Evolutionary conservation across 2,888 invertebrate species (phyloP).

Genomic region (Trichogramma dendrolimi): DNA sequence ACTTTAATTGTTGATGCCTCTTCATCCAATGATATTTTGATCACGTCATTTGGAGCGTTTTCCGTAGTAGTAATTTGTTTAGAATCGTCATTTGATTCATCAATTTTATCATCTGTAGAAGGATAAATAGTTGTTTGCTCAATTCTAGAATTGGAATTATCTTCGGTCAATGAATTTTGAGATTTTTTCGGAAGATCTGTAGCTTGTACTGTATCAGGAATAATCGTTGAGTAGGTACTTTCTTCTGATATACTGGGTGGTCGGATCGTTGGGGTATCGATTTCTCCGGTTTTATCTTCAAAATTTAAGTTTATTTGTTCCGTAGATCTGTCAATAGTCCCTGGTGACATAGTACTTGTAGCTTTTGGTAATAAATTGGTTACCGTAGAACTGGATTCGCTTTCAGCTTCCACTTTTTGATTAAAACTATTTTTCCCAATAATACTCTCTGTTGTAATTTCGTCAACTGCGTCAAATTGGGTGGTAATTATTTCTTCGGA

Average conservation of each 20-base stretch:
- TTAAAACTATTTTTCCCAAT: too few relatives aligned
- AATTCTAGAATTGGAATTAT: conserved; percentile 4
- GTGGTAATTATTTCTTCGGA: too few relatives aligned
- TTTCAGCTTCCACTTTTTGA: too few relatives aligned
- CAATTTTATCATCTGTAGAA: not conserved
- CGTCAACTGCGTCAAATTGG: too few relatives aligned
- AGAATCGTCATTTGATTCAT: not conserved
- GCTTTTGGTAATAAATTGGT: too few relatives aligned
- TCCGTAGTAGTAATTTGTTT: not conserved
- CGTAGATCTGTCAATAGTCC: too few relatives aligned
- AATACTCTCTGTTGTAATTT: too few relatives aligned
- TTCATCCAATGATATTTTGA: not conserved
- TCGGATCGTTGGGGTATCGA: not conserved
- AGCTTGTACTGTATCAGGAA: too few relatives aligned
- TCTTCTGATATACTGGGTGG: conserved; percentile 4
- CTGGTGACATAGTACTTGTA: too few relatives aligned
- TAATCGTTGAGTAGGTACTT: not conserved
- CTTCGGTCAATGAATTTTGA: not conserved
- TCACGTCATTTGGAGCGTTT: not conserved
- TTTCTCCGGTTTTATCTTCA: conserved; percentile 3
- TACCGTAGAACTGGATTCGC: too few relatives aligned
- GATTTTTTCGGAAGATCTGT: too few relatives aligned
- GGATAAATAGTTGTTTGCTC: conserved; percentile 4
- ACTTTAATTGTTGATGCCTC: conserved; percentile 26
- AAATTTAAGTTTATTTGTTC: not conserved